These are phyloP conservation scores for Chascanopsetta lugubris DNA, from an alignment of 2,113 vertebrate species.

Conservation along the genomic window DNA sequence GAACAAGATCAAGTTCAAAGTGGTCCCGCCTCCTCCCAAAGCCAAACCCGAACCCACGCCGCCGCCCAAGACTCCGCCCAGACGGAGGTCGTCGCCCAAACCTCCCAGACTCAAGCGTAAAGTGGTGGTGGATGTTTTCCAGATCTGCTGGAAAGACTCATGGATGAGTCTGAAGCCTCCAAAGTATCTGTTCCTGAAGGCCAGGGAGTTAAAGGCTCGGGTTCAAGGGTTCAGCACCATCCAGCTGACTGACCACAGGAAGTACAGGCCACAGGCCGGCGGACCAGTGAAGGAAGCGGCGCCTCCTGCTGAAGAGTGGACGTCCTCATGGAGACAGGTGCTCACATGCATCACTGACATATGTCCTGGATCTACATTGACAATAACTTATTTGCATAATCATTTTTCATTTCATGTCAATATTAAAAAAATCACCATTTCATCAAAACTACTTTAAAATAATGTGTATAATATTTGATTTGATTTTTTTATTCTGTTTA, in stretches of 20 bases:
- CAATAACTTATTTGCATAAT: too few relatives aligned
- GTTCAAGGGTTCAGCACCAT: conserved; percentile 40
- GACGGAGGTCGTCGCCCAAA: conserved; percentile 18
- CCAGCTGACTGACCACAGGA: conserved; percentile 4
- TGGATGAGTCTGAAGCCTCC: conserved; percentile 74
- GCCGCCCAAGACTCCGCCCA: conserved; percentile 26
- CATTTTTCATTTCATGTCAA: too few relatives aligned
- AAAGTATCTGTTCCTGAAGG: conserved; percentile 63
- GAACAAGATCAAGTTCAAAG: conserved; percentile 64
- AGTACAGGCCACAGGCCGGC: conserved; percentile 15
- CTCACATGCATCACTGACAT: background rate
- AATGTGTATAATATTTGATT: too few relatives aligned
- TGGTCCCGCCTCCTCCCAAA: conserved; percentile 63
- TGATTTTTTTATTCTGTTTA: too few relatives aligned
- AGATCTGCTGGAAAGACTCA: conserved; percentile 68
- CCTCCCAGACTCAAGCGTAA: conserved; percentile 34
- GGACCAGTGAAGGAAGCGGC: background rate
- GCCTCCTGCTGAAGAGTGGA: conserved; percentile 33
- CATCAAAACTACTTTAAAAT: too few relatives aligned
- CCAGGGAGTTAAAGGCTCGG: conserved; percentile 27
- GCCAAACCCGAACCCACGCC: conserved; percentile 26
- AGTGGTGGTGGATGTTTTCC: conserved; percentile 71
- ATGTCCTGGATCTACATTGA: background rate
- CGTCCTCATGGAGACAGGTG: conserved; percentile 70
- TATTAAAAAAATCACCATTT: too few relatives aligned